phyloP scores from a whole-genome alignment of 64 coral and sea anemone genomes.

The Dendronephthya gigantea region DNA sequence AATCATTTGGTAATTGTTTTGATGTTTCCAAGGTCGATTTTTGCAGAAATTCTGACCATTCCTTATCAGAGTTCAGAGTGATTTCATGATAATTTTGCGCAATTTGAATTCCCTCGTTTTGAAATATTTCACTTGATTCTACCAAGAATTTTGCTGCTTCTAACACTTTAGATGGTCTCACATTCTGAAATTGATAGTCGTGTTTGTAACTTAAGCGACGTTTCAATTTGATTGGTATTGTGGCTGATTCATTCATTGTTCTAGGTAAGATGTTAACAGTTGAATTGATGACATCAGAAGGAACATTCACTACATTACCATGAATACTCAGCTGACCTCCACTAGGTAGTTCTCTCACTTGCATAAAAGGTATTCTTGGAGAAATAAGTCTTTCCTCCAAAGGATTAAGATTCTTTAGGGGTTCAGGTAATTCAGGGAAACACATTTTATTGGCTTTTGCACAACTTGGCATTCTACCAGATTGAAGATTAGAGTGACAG shows the following conservation, averaged over 20 bases:
- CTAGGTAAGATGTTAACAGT: not conserved
- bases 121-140: not conserved
- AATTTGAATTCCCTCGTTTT: not conserved
- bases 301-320: not conserved
- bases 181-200: not conserved
- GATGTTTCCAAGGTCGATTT: too few species aligned
- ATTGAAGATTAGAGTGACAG: not conserved
- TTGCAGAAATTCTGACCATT: too few species aligned
- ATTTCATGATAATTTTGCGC: too few species aligned
- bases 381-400: not conserved
- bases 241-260: not conserved
- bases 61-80: too few species aligned
- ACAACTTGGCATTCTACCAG: not conserved
- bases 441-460: conserved; percentile 15
- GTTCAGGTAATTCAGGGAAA: not conserved
- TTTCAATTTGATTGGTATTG: not conserved
- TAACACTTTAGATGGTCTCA: not conserved
- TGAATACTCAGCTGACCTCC: not conserved
- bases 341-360: not conserved
- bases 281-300: not conserved
- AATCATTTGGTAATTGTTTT: too few species aligned
- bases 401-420: not conserved
- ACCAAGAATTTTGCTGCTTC: not conserved
- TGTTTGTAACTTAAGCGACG: not conserved
- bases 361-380: not conserved